Evolutionary conservation across 2,888 invertebrate species (phyloP).

Genomic region (Leistus spinibarbis): DNA sequence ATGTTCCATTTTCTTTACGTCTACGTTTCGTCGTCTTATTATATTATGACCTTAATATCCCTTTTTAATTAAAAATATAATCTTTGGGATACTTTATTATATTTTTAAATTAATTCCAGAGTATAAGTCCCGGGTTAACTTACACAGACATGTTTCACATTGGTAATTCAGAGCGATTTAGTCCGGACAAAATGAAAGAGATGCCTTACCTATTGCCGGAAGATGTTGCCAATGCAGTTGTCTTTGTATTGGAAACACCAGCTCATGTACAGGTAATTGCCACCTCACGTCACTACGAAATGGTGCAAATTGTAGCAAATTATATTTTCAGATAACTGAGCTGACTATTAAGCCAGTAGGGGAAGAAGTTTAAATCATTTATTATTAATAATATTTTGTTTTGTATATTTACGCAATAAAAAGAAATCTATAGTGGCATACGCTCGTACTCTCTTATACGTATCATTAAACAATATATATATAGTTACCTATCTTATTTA

Average conservation of each 20-base stretch:
- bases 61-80: neutral
- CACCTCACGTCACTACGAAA: neutral
- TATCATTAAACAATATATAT: too few relatives aligned
- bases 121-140: slow-evolving; percentile 68
- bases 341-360: slow-evolving; percentile 35
- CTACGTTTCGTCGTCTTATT: neutral
- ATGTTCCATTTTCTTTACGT: too few relatives aligned
- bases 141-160: slow-evolving; percentile 60
- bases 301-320: neutral
- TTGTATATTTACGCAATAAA: neutral
- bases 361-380: slow-evolving; percentile 21
- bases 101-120: slow-evolving; percentile 55
- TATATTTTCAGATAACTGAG: slow-evolving; percentile 31
- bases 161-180: slow-evolving; percentile 5
- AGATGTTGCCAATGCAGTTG: slow-evolving; percentile 68
- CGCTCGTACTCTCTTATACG: too few relatives aligned
- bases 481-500: too few relatives aligned
- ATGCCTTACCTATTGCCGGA: slow-evolving; percentile 59
- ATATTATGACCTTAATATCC: neutral
- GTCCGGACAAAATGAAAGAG: slow-evolving; percentile 36
- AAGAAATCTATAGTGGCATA: too few relatives aligned
- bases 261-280: slow-evolving; percentile 61
- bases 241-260: slow-evolving; percentile 67
- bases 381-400: neutral
- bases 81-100: neutral